Conservation (phyloP, 2,888 invertebrate species). For the Ennomos erosarius region DNA sequence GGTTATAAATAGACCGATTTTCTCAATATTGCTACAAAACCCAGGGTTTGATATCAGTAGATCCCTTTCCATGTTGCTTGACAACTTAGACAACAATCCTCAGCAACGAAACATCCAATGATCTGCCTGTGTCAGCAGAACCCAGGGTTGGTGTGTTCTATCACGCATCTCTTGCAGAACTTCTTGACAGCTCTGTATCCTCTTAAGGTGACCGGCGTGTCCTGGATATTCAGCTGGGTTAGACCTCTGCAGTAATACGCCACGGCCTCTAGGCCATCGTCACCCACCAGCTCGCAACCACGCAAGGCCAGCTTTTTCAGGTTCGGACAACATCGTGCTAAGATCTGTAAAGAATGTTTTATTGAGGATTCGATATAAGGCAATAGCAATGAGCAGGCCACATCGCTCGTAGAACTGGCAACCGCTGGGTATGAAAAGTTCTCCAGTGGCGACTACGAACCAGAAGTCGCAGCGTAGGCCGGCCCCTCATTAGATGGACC, state of each 20-base stretch:
- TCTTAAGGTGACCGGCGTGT: conserved; percentile 95
- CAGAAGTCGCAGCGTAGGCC: too few species aligned
- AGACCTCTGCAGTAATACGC: conserved; percentile 96
- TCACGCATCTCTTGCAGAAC: conserved; percentile 96
- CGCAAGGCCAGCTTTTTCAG: conserved; percentile 95
- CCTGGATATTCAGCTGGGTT: conserved; percentile 96
- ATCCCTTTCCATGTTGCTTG: too few species aligned
- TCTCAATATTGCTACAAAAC: too few species aligned
- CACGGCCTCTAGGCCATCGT: conserved; percentile 92
- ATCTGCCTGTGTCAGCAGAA: conserved; percentile 87
- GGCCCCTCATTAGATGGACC: too few species aligned
- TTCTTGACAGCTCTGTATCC: conserved; percentile 96
- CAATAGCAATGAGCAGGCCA: too few species aligned
- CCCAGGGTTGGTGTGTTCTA: conserved; percentile 97
- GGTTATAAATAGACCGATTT: too few species aligned
- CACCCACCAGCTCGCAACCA: conserved; percentile 96
- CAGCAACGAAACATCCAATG: too few species aligned
- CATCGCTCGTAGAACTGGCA: too few species aligned
- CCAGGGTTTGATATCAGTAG: too few species aligned
- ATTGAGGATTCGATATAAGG: neutral
- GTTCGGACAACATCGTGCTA: conserved; percentile 96
- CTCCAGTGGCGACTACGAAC: too few species aligned
- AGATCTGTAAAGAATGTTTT: conserved; percentile 84
- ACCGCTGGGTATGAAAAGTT: too few species aligned
- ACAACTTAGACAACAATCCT: too few species aligned